Conservation (phyloP, 2,113 vertebrate species). For the Calypte anna region DNA sequence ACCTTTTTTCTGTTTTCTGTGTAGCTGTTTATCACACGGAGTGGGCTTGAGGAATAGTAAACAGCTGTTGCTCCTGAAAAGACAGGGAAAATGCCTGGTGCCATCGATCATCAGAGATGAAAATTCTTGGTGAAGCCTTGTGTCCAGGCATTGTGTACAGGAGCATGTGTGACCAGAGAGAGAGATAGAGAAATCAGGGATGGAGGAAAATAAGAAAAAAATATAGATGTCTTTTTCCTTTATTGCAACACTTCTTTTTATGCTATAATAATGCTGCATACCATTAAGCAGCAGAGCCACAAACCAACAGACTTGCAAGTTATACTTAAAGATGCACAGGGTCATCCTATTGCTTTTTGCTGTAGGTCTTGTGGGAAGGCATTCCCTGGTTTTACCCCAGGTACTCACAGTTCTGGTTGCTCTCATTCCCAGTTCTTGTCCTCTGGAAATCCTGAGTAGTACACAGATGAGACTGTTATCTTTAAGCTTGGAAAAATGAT, state of each 20-base stretch:
- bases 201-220: not conserved
- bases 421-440: not conserved
- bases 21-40: not conserved
- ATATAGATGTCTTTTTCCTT: not conserved
- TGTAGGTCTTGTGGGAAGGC: not conserved
- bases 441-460: not conserved
- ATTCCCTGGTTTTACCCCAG: not conserved
- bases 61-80: not conserved
- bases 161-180: not conserved
- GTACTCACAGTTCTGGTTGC: not conserved
- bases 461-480: not conserved
- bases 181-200: not conserved
- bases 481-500: not conserved
- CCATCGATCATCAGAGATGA: not conserved
- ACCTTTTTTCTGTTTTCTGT: not conserved
- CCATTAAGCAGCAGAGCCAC: not conserved
- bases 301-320: not conserved
- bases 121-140: not conserved
- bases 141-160: not conserved
- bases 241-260: not conserved
- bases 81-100: not conserved
- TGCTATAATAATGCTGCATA: not conserved
- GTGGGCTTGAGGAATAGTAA: not conserved
- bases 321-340: not conserved
- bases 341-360: not conserved